phyloP scores from a whole-genome alignment of 2,113 vertebrate species.

The Chionodraco myersi region DNA sequence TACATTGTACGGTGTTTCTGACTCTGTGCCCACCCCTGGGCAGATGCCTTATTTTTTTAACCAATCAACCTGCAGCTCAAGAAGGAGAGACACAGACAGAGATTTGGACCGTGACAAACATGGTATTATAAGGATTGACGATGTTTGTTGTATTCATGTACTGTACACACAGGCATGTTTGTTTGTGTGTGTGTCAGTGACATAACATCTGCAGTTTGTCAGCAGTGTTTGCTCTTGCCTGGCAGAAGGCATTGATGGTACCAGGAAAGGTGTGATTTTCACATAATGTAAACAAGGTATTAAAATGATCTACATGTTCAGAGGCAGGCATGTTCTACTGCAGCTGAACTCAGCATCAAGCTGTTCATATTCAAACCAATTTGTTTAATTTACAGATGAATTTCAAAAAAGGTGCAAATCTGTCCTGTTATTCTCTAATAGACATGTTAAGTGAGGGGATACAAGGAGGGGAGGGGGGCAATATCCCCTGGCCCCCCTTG shows the following conservation, averaged over 20 bases:
- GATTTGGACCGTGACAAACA: background rate
- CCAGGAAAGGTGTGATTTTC: conserved; percentile 23
- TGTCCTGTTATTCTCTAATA: background rate
- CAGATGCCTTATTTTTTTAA: conserved; percentile 6
- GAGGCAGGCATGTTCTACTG: conserved; percentile 44
- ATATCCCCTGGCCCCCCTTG: too few species aligned
- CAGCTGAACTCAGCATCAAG: conserved; percentile 28
- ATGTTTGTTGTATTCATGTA: too few species aligned
- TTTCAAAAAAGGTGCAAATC: background rate
- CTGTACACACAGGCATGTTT: too few species aligned
- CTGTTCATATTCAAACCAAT: conserved; percentile 43
- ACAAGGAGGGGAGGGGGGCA: too few species aligned
- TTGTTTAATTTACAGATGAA: conserved; percentile 3
- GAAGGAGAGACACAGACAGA: background rate
- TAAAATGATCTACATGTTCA: conserved; percentile 41
- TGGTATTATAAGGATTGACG: background rate
- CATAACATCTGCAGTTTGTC: conserved; percentile 38
- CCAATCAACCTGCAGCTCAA: background rate
- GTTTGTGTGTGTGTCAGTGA: background rate
- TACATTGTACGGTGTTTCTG: conserved; percentile 15
- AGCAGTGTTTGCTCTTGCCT: conserved; percentile 20
- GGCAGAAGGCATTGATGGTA: conserved; percentile 31
- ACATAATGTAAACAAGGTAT: conserved; percentile 42
- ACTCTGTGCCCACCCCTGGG: conserved; percentile 6
- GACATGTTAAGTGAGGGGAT: background rate